Conservation (phyloP, 2,888 invertebrate species). For the Plutella xylostella region DNA sequence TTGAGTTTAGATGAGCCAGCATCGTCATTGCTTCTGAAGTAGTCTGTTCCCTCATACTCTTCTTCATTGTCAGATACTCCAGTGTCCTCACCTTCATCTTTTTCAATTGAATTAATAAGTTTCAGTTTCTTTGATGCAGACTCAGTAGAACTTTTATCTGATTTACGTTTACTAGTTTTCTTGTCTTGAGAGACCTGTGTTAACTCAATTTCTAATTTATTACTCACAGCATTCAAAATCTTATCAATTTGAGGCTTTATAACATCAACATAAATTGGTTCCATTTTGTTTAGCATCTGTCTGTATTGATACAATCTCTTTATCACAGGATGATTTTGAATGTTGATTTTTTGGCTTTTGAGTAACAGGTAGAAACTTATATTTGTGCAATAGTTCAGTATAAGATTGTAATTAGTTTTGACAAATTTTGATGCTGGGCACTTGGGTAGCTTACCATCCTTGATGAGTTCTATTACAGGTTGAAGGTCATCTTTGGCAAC, state of each 20-base stretch:
- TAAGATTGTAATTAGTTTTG: conserved; percentile 74
- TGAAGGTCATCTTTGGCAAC: conserved; percentile 75
- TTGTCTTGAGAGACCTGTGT: conserved; percentile 26
- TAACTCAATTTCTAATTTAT: conserved; percentile 41
- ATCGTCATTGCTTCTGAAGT: conserved; percentile 38
- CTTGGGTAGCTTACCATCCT: conserved; percentile 71
- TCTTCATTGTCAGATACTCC: conserved; percentile 58
- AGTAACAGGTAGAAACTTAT: conserved; percentile 87
- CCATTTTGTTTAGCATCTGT: conserved; percentile 79
- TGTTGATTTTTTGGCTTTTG: conserved; percentile 78
- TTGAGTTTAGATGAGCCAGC: too few species aligned
- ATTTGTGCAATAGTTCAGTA: conserved; percentile 87
- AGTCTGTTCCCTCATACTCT: conserved; percentile 49
- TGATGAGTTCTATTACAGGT: conserved; percentile 75
- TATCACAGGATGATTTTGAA: conserved; percentile 90
- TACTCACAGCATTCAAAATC: conserved; percentile 67
- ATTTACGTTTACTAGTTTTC: conserved; percentile 38
- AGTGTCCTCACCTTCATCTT: conserved; percentile 53
- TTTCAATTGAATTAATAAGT: conserved; percentile 43
- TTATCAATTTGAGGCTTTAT: conserved; percentile 76
- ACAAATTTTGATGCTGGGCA: conserved; percentile 79
- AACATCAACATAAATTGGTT: conserved; percentile 75
- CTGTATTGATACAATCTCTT: conserved; percentile 85
- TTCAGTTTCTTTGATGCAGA: conserved; percentile 46
- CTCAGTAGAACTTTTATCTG: conserved; percentile 22